phyloP scores from a whole-genome alignment of 2,888 invertebrate genomes.

The Smittia aterrima region DNA sequence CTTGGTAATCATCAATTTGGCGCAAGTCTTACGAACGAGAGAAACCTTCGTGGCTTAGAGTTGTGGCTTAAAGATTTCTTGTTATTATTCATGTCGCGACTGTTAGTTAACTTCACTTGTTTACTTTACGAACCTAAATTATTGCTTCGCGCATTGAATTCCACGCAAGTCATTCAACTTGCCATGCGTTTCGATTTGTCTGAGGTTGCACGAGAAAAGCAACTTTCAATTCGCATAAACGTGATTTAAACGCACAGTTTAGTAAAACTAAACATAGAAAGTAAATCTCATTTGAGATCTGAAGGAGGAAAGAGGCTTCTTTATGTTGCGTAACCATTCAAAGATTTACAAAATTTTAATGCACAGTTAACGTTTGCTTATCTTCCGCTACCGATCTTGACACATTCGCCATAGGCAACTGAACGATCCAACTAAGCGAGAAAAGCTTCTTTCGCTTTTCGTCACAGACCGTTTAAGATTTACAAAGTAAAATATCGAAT shows the following conservation, averaged over 20 bases:
- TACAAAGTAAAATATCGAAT: slow-evolving; percentile 26
- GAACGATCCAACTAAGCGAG: not conserved
- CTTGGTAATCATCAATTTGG: too few species aligned
- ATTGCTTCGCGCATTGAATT: not conserved
- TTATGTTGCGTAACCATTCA: not conserved
- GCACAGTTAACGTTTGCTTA: not conserved
- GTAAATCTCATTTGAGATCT: too few species aligned
- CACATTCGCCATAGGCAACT: not conserved
- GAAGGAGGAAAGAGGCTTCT: too few species aligned
- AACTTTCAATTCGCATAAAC: not conserved
- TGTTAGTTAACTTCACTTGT: not conserved
- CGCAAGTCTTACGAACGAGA: too few species aligned
- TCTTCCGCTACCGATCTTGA: not conserved
- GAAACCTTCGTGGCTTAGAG: too few species aligned
- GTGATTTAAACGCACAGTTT: not conserved
- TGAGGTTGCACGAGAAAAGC: not conserved
- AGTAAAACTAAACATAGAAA: too few species aligned
- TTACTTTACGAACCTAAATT: not conserved
- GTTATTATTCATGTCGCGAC: not conserved
- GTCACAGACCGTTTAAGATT: slow-evolving; percentile 34
- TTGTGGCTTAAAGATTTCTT: not conserved
- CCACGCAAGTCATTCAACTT: not conserved
- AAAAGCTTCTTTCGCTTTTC: not conserved
- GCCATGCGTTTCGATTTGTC: not conserved
- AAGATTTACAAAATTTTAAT: not conserved